A percentile compares a stretch with the other conserved stretches of the same genome.
Conservation (phyloP, 2,888 invertebrate species). For the Boloria euphrosyne region DNA sequence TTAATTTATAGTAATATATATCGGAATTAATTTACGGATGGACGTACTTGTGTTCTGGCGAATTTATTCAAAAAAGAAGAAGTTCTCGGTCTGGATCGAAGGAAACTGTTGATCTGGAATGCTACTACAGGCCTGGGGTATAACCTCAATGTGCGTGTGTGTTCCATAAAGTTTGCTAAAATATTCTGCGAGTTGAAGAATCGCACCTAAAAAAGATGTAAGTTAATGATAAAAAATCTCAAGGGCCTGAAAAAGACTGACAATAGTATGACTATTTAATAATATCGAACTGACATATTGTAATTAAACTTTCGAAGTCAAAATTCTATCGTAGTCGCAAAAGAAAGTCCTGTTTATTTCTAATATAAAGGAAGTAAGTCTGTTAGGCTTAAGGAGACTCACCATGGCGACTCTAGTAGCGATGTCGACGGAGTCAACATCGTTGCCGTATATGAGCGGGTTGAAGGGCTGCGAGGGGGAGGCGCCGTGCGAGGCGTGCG, state of each 20-base stretch:
- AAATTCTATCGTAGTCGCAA: too few relatives aligned
- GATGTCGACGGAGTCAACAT: slow-evolving; percentile 99
- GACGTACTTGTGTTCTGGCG: slow-evolving; percentile 91
- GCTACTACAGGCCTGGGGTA: slow-evolving; percentile 99
- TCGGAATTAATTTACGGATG: slow-evolving; percentile 22
- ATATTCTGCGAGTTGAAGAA: slow-evolving; percentile 99
- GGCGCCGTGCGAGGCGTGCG: slow-evolving; percentile 44
- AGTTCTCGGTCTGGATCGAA: slow-evolving; percentile 94
- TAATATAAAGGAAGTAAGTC: neutral
- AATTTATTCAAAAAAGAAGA: slow-evolving; percentile 95
- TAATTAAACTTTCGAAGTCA: too few relatives aligned
- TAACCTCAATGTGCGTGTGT: slow-evolving; percentile 96
- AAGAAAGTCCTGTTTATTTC: neutral
- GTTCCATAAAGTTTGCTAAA: slow-evolving; percentile 98
- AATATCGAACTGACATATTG: too few relatives aligned
- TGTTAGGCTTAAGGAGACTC: slow-evolving; percentile 41
- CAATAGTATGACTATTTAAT: too few relatives aligned
- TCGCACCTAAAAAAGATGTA: slow-evolving; percentile 84
- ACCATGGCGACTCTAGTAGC: slow-evolving; percentile 99
- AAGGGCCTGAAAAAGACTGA: too few relatives aligned
- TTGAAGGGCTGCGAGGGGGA: slow-evolving; percentile 84
- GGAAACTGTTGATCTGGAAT: slow-evolving; percentile 98
- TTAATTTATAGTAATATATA: neutral
- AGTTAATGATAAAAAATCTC: neutral
- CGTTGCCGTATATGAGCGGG: slow-evolving; percentile 95